These are phyloP conservation scores for Eucidaris tribuloides DNA, from an alignment of 35 echinoderm and acorn worm species.

Conservation along the genomic window DNA sequence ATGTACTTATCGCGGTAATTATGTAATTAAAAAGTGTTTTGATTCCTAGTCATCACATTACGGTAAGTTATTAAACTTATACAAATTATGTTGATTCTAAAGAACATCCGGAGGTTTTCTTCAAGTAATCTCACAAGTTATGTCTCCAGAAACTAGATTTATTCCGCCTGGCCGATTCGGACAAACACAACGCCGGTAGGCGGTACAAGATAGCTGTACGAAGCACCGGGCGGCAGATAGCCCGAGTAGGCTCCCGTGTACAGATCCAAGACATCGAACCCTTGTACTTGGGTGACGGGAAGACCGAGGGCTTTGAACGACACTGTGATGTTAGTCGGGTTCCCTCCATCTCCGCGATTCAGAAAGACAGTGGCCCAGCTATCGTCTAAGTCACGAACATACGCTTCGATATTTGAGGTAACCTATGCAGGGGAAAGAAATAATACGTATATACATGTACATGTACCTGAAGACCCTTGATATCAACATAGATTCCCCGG, in stretches of 20 bases:
- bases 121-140: no score
- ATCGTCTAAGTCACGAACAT: constrained; percentile 19
- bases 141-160: no score
- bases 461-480: no score
- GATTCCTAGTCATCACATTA: no score
- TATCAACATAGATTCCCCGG: no score
- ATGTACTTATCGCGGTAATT: no score
- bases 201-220: constrained; percentile 2
- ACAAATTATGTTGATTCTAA: no score
- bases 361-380: constrained; percentile 48
- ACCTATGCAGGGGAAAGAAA: no score
- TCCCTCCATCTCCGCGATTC: constrained; percentile 20
- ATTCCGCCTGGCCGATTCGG: neutral
- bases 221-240: neutral
- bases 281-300: constrained; percentile 25
- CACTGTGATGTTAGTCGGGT: constrained; percentile 28
- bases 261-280: constrained; percentile 55
- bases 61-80: no score
- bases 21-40: no score
- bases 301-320: constrained; percentile 46
- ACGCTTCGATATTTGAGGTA: constrained; percentile 24
- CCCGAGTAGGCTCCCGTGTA: constrained; percentile 48
- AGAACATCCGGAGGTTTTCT: no score
- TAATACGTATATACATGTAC: no score
- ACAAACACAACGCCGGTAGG: constrained; percentile 4